Base-by-base conservation (phyloP, 2,888 invertebrate species). In the Ichneumoninae sp. region DNA sequence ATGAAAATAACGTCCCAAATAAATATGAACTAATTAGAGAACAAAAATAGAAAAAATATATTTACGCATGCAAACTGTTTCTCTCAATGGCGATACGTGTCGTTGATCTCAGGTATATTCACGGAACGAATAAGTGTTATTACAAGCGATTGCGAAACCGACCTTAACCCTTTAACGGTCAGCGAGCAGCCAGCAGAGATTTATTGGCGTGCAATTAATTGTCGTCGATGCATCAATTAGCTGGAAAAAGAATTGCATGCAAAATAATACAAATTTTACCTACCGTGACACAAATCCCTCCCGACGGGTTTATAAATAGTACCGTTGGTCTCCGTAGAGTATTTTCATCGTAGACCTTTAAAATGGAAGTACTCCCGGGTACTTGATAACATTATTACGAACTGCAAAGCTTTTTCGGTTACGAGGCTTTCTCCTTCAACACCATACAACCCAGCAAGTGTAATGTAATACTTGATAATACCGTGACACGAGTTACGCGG, bases 391-490 rank as follows among this genome's bases (percentile, higher is more conserved):
- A 4, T 30, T 22, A 60, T 16, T 30, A 16, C 30, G 13, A 60
- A 30, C 60, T 60, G 16, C 16, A n/a, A 62, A 33, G 26, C 33
- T 30, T 16, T 13, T 62, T 62, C 16, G 62, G 33, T 30, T 13
- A 62, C 5, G 30, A 62, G 62, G 8, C 1, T 33, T 30, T 7
- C 30, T 62, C 60, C 13, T 1, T 60, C 13, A 33, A 33, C 30
- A 33, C 13, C 16, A n/a, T 16, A n/a, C n/a, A 62, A 62, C 13
- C n/a, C 33, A 1, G 33, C 16, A 3, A 62, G 30, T 33, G 33
- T 62, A 33, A 30, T 62, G 33, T 62, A n/a, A 62, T 62, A 26
- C 62, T 62, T n/a, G 30, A 62, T 62, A 33, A 33, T 33, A 62
- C 13, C 30, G 62, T 62, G 62, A 62, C 16, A 26, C 62, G 62